These are phyloP conservation scores for Drosophila mojavensis DNA, from an alignment of 1,140 invertebrate genomes.

Conservation along the genomic window DNA sequence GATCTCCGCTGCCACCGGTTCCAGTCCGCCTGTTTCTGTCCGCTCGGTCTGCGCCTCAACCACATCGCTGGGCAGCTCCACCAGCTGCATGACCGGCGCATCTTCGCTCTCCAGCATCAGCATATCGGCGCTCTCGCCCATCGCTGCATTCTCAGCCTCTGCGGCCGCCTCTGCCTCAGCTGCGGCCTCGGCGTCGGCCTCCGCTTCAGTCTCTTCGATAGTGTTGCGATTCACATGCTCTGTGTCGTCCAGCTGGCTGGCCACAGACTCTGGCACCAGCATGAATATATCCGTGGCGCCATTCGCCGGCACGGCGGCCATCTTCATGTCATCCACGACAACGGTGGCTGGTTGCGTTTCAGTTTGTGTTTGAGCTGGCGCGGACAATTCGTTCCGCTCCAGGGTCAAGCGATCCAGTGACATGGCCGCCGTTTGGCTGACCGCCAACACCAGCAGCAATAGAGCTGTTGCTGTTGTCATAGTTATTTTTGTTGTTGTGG, in stretches of 20 bases:
- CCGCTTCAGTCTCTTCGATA: constrained; percentile 42
- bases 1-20: constrained; percentile 14
- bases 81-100: constrained; percentile 63
- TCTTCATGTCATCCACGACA: constrained; percentile 73
- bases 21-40: background rate
- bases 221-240: constrained; percentile 68
- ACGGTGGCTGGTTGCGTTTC: constrained; percentile 9
- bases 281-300: constrained; percentile 71
- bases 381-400: constrained; percentile 70
- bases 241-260: constrained; percentile 64
- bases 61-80: constrained; percentile 66
- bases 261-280: constrained; percentile 66
- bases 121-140: constrained; percentile 56
- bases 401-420: constrained; percentile 73
- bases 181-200: constrained; percentile 18
- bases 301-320: constrained; percentile 57
- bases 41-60: background rate
- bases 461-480: constrained; percentile 5
- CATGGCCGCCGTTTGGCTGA: constrained; percentile 49
- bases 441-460: constrained; percentile 32
- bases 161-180: constrained; percentile 10
- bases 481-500: constrained; percentile 2
- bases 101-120: constrained; percentile 78
- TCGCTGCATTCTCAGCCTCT: constrained; percentile 24
- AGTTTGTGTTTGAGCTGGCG: background rate